Percentiles rank a stretch among this genome's conserved stretches.
Conservation (phyloP, 2,888 invertebrate species). For the Nudaria mundana region DNA sequence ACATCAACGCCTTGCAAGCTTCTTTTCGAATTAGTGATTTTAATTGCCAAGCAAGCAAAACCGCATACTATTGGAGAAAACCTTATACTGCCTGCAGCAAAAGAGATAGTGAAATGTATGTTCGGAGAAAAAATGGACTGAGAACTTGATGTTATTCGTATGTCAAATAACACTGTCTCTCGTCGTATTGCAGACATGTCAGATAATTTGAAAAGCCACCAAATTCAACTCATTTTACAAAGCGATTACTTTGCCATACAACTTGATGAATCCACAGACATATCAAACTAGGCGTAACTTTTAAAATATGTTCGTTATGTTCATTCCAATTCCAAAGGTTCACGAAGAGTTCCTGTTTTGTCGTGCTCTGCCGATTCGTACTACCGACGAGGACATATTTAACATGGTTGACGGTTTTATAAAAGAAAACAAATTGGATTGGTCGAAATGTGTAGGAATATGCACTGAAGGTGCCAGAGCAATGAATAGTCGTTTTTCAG, state of each 20-base stretch:
- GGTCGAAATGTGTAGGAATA: slow-evolving; percentile 7
- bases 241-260: slow-evolving; percentile 10
- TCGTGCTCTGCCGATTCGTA: slow-evolving; percentile 2
- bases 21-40: slow-evolving; percentile 9
- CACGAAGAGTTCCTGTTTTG: slow-evolving; percentile 6
- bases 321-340: slow-evolving; percentile 7
- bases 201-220: slow-evolving; percentile 14
- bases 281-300: slow-evolving; percentile 8
- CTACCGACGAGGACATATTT: slow-evolving; percentile 2
- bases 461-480: slow-evolving; percentile 1
- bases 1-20: slow-evolving; percentile 3
- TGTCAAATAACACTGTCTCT: slow-evolving; percentile 14
- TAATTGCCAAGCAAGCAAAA: slow-evolving; percentile 10
- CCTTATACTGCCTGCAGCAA: slow-evolving; percentile 13
- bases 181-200: slow-evolving; percentile 11
- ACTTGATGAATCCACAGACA: slow-evolving; percentile 10
- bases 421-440: slow-evolving; percentile 10
- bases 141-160: slow-evolving; percentile 11
- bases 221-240: slow-evolving; percentile 4
- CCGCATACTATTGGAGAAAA: slow-evolving; percentile 9
- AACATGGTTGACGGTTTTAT: slow-evolving; percentile 2
- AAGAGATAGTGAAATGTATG: slow-evolving; percentile 15
- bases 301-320: slow-evolving; percentile 5
- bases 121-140: slow-evolving; percentile 12
- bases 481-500: neutral